Evolutionary conservation across 2,797 vertebrate species (phyloP).

Genomic region (Liparis tanakae): DNA sequence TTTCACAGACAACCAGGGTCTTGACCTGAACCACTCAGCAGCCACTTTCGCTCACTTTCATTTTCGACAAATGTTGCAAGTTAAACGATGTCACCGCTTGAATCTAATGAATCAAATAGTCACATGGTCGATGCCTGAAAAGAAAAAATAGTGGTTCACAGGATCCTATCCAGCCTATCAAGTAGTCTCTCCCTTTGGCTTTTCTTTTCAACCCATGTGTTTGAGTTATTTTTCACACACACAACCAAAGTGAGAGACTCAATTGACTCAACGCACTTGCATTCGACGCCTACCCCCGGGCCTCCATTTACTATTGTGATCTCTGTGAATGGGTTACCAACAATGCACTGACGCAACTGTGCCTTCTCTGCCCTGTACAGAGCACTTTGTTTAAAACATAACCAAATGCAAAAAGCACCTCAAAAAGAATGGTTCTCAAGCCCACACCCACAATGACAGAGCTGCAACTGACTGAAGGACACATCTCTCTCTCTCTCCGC

Average conservation of each 20-base stretch:
- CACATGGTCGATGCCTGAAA: slow-evolving; percentile 30
- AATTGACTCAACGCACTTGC: slow-evolving; percentile 33
- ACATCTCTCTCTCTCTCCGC: slow-evolving; percentile 54
- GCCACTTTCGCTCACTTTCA: slow-evolving; percentile 59
- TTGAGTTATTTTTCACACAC: slow-evolving; percentile 13
- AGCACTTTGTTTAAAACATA: slow-evolving; percentile 49
- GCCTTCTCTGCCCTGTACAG: slow-evolving; percentile 61
- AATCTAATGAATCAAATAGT: not conserved
- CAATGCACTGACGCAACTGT: slow-evolving; percentile 49
- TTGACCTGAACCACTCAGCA: slow-evolving; percentile 48
- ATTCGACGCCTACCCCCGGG: slow-evolving; percentile 41
- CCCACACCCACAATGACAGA: slow-evolving; percentile 33
- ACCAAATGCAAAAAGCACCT: slow-evolving; percentile 44
- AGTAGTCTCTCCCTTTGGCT: slow-evolving; percentile 70
- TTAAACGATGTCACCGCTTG: slow-evolving; percentile 19
- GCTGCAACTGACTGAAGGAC: slow-evolving; percentile 54
- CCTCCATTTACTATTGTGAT: slow-evolving; percentile 43
- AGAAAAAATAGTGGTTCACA: slow-evolving; percentile 40
- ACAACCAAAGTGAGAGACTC: slow-evolving; percentile 62
- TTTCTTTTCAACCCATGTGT: slow-evolving; percentile 38
- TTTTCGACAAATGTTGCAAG: slow-evolving; percentile 28
- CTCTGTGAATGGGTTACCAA: slow-evolving; percentile 39
- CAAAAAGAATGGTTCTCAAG: slow-evolving; percentile 36
- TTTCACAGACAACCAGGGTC: slow-evolving; percentile 57
- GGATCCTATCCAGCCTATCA: slow-evolving; percentile 45